Evolutionary conservation across 2,797 vertebrate species (phyloP), one percentile per base, ranked within the genome.

Genomic region (Cossypha heuglini): DNA sequence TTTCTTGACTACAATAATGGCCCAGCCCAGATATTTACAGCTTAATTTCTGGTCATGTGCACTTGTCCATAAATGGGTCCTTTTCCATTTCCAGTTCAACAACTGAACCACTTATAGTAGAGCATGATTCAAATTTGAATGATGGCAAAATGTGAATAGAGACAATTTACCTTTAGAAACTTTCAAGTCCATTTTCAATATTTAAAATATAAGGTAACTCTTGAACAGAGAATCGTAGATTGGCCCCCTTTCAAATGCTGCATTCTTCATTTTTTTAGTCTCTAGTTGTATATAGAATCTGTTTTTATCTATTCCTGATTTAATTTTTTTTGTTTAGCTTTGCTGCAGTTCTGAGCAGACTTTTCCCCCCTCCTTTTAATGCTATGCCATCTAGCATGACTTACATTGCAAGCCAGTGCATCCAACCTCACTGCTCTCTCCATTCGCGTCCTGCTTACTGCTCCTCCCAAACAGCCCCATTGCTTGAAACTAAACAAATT

Each of bases 21-120:
- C 91, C 89, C 84, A 77, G 95, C 96, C 95, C 95, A 97, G 97
- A 98, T 98, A 98, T 98, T 98, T 98, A 98, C 98, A 98, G 97
- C 97, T 98, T 98, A 97, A 98, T 98, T 98, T 98, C 97, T 96
- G 97, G 96, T 97, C 96, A 82, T 97, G 97, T 97, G 96, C 88
- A 89, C 97, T 98, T 98, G 97, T 97, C 96, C 96, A 96, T 96
- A 97, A 98, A 98, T 97, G 97, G 94, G 95, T 97, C 93, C 88
- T 96, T 97, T 97, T 95, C 95, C 83, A 96, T 97, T 98, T 97
- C 95, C 96, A 97, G 83, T 96, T 96, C 89, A 96, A 93, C 96
- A 96, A 96, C 95, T 72, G 88, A 93, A 90, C 72, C 81, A 94
- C 93, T 97, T 97, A 96, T 33, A 94, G 66, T 72, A 94, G 83